Base-by-base conservation (phyloP, 92 coral and sea anemone species). In the Zoanthus solanderi region DNA sequence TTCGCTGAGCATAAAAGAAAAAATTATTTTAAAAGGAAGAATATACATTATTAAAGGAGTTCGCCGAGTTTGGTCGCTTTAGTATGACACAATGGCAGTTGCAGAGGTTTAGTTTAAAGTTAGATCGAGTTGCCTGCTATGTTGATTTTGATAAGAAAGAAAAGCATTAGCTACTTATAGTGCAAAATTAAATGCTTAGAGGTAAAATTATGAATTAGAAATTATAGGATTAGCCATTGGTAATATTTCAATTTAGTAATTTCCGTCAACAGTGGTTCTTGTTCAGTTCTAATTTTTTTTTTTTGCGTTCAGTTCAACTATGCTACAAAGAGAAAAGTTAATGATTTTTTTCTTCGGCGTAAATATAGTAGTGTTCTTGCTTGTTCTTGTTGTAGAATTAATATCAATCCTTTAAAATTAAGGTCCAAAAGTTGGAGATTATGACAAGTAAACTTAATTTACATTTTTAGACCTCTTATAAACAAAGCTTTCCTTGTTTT, bases 1-100 rank as follows among this genome's bases (percentile, higher is more conserved):
- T 66, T 50, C 65, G 60, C 85, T 81, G 29, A 42, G 48, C 16
- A 68, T 56, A 81, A 52, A 46, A 67, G 46, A 65, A 23, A 29
- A 23, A 81, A 45, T 30, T 18, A 23, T 45, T 48, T 81, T 52
- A 44, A 81, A 23, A 23, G 47, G 75, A 58, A 45, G 28, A 32
- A 65, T 71, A 81, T 81, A 42, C 66, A 81, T 65, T 81, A 81
- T 81, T 81, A 66, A 67, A 81, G 75, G 60, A 37, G 29, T 44
- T 45, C 29, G 45, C 18, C 37, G 75, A 81, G 31, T 15, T 16
- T 61, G 13, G 54, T 79, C 13, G 13, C 75, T 66, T 6, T 9
- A 66, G 18, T 32, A 65, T 13, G 46, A 7, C 18, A 31, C 15
- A 15, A 2, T 30, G 17, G 9, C 75, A 8, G 17, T 30, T 9